phyloP scores from a whole-genome alignment of 1,140 invertebrate species.

The Theocolax elegans region DNA sequence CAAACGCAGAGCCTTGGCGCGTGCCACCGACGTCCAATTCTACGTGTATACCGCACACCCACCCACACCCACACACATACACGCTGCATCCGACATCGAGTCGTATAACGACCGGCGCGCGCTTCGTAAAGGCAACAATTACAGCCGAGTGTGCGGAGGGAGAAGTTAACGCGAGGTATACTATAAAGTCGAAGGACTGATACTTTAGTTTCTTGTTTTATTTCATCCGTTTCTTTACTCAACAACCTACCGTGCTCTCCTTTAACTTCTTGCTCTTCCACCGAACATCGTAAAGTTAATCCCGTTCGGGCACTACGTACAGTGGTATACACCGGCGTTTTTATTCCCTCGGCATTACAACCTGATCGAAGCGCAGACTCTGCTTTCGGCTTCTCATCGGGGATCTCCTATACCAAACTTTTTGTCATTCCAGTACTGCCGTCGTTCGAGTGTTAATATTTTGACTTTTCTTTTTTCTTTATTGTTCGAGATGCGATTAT shows the following conservation, averaged over 20 bases:
- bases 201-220: background rate
- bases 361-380: constrained; percentile 29
- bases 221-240: background rate
- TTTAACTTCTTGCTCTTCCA: no score
- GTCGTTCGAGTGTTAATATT: background rate
- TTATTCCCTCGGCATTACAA: constrained; percentile 24
- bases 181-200: background rate
- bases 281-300: constrained; percentile 35
- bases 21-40: no score
- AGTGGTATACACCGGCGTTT: constrained; percentile 24
- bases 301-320: constrained; percentile 16
- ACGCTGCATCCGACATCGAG: background rate
- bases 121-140: background rate
- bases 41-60: background rate
- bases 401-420: constrained; percentile 1
- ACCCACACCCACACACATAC: background rate
- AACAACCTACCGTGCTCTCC: no score
- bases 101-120: background rate
- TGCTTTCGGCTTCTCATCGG: constrained; percentile 7
- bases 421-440: background rate
- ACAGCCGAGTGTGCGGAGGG: background rate
- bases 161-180: background rate
- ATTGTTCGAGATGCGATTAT: no score
- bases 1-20: background rate
- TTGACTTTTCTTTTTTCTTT: no score